These are phyloP conservation scores for Ennomos fuscantarius DNA, from an alignment of 2,888 invertebrate species.

Conservation along the genomic window DNA sequence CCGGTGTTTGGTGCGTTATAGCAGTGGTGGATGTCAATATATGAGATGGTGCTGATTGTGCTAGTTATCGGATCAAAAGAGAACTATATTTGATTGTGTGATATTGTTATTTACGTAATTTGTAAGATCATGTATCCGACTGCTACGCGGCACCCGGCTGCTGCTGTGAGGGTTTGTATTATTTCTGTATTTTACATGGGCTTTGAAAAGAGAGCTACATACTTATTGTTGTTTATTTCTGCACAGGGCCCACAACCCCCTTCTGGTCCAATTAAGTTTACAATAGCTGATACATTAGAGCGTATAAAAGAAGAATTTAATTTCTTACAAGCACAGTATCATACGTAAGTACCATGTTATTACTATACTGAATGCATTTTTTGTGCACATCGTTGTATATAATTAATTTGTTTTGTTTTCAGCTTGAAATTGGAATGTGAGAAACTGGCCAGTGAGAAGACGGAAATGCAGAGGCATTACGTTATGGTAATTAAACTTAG, in stretches of 20 bases:
- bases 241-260: constrained; percentile 92
- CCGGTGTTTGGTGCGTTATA: constrained; percentile 73
- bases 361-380: constrained; percentile 1
- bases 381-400: constrained; percentile 7
- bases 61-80: constrained; percentile 68
- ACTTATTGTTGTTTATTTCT: constrained; percentile 49
- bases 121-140: constrained; percentile 88
- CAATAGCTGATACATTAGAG: constrained; percentile 96
- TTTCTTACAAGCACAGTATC: constrained; percentile 97
- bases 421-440: constrained; percentile 99
- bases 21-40: constrained; percentile 61
- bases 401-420: constrained; percentile 55
- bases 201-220: not conserved
- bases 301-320: constrained; percentile 98
- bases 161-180: constrained; percentile 88
- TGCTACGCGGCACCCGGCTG: constrained; percentile 91
- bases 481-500: constrained; percentile 92
- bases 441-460: constrained; percentile 98
- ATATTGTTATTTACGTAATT: constrained; percentile 42
- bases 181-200: constrained; percentile 36
- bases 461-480: constrained; percentile 99
- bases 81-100: constrained; percentile 68
- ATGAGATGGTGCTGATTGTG: constrained; percentile 72
- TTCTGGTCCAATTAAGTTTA: constrained; percentile 96
- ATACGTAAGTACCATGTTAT: constrained; percentile 89